A percentile compares a stretch with the other conserved stretches of the same genome.
phyloP scores from a whole-genome alignment of 2,888 invertebrate species.

The Hydropsyche betteni region DNA sequence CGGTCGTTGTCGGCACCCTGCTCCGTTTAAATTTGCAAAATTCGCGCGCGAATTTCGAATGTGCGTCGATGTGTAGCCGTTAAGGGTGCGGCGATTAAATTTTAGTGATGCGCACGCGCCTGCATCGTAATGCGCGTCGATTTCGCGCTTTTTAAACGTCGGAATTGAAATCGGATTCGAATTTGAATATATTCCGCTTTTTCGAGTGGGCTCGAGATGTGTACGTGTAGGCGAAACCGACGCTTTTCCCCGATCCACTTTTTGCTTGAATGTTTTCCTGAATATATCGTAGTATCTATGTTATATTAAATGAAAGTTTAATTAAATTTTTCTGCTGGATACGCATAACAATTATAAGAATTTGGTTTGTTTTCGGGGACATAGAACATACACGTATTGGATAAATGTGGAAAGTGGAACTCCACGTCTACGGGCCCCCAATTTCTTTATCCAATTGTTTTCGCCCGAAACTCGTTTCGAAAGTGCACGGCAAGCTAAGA shows the following conservation, averaged over 20 bases:
- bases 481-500: constrained; percentile 43
- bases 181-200: constrained; percentile 19
- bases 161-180: neutral
- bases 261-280: no score
- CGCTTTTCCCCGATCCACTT: neutral
- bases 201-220: constrained; percentile 36
- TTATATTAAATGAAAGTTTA: no score
- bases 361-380: neutral
- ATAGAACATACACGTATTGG: neutral
- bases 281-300: no score
- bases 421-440: constrained; percentile 35
- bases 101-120: neutral
- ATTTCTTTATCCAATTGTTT: constrained; percentile 51
- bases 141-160: neutral
- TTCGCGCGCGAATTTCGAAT: neutral
- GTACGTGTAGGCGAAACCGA: constrained; percentile 32
- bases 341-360: neutral
- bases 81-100: neutral
- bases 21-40: neutral
- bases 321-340: no score
- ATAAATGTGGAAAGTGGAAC: no score
- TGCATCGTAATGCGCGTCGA: neutral
- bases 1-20: neutral
- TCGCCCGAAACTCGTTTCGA: constrained; percentile 39
- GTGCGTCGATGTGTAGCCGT: neutral